Percentiles rank a stretch among this genome's conserved stretches.
These are phyloP conservation scores for Acrocephalus arundinaceus DNA, from an alignment of 2,113 vertebrate genomes.

Conservation along the genomic window DNA sequence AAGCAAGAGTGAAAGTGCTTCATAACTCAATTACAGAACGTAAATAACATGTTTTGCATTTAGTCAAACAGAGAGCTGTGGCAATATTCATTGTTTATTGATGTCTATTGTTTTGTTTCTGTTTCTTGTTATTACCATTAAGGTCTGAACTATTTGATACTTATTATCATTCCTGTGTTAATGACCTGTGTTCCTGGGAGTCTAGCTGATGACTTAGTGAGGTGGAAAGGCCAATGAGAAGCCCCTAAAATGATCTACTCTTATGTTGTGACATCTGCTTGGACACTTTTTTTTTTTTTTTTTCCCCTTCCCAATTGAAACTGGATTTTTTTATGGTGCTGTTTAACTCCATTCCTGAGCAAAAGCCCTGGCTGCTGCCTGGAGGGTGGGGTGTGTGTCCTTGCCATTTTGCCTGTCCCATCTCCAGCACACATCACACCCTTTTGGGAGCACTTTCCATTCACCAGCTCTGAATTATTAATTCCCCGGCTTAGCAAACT, in stretches of 20 bases:
- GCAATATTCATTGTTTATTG: not conserved
- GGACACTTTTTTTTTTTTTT: not conserved
- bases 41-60: not conserved
- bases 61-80: not conserved
- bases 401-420: not conserved
- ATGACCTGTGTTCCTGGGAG: not conserved
- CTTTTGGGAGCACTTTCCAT: not conserved
- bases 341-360: not conserved
- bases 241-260: not conserved
- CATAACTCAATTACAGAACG: not conserved
- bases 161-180: not conserved
- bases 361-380: not conserved
- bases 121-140: not conserved
- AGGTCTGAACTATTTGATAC: not conserved
- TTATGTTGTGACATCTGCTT: not conserved
- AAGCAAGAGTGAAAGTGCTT: slow-evolving; percentile 12
- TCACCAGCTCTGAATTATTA: not conserved
- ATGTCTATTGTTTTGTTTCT: not conserved
- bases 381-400: not conserved
- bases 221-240: not conserved
- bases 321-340: not conserved
- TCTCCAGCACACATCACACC: not conserved
- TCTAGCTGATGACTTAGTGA: not conserved
- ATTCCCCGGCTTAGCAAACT: not conserved
- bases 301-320: not conserved